phyloP scores from a whole-genome alignment of 2,113 vertebrate species.

The Brienomyrus brachyistius region DNA sequence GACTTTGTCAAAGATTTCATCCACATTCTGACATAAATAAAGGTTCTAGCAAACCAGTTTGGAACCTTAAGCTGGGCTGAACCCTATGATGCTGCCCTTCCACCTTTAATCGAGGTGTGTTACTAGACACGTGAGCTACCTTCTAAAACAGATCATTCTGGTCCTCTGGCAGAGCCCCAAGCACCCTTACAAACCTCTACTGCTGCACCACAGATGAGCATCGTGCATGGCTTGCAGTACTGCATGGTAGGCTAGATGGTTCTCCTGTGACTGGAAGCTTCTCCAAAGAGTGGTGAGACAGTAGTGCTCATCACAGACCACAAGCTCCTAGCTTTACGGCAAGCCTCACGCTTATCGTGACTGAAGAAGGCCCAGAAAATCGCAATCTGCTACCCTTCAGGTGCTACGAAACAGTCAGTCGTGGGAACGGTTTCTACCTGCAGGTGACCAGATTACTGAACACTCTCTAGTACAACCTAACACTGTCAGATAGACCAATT shows the following conservation, averaged over 20 bases:
- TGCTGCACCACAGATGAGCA: too few species aligned
- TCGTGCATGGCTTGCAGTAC: background rate
- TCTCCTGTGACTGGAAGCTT: background rate
- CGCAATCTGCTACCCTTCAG: too few species aligned
- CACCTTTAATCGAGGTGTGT: background rate
- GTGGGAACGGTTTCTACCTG: too few species aligned
- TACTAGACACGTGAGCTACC: background rate
- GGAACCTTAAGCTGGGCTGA: background rate
- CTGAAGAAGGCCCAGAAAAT: background rate
- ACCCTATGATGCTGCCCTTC: background rate
- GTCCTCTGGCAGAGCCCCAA: background rate
- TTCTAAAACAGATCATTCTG: background rate
- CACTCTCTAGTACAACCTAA: too few species aligned
- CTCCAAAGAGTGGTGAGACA: background rate
- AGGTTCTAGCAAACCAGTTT: background rate
- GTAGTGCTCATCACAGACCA: background rate
- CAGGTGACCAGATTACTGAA: too few species aligned
- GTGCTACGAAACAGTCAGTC: too few species aligned
- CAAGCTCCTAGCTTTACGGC: background rate
- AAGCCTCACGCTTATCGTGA: background rate
- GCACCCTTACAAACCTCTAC: background rate
- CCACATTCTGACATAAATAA: background rate
- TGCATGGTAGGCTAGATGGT: background rate
- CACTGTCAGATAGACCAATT: too few species aligned
- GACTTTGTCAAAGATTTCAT: background rate